Evolutionary conservation across 2,797 vertebrate genomes (phyloP), one percentile per base, ranked within the genome.

Genomic region (Esox lucius): DNA sequence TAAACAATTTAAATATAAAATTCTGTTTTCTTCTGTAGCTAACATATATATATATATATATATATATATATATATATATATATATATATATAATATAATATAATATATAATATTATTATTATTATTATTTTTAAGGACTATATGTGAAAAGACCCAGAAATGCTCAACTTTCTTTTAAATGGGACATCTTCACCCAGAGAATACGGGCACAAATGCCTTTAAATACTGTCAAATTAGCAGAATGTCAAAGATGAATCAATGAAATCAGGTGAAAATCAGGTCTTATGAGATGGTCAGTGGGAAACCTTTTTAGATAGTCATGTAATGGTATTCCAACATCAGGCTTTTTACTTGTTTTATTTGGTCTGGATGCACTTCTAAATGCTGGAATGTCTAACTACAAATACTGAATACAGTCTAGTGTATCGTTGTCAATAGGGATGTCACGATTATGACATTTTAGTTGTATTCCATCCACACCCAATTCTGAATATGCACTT

Each of bases 241-340:
- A 70, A 35, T 70, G 68, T 62, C 68, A 75, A 35, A 71, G 68
- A 71, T 64, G 26, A 71, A 48, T 64, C 12, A 48, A 33, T 68
- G n/a, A n/a, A n/a, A n/a, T n/a, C n/a, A n/a, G n/a, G n/a, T 33
- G 33, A 61, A 61, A 56, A 74, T 48, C 13, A n/a, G 51, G 35
- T 61, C 35, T 31, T 33, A 16, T 26, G 65, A 53, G 59, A 70
- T 70, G 68, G 74, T 75, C 74, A 71, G 59, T 4, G 53, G 11
- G 46, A 56, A 71, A 70, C 28, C 53, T 64, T 75, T 64, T 48
- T 65, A 70, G 53, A 48, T 75, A 61, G 61, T 68, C 24, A 24
- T 53, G 28, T 39, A 68, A 68, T 74, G 39, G 74, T 56, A 74
- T 61, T 56, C 28, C 31, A 42, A 24, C 24, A 35, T 56, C 65